phyloP scores from a whole-genome alignment of 2,888 invertebrate genomes.

The Cephus rjabovi region DNA sequence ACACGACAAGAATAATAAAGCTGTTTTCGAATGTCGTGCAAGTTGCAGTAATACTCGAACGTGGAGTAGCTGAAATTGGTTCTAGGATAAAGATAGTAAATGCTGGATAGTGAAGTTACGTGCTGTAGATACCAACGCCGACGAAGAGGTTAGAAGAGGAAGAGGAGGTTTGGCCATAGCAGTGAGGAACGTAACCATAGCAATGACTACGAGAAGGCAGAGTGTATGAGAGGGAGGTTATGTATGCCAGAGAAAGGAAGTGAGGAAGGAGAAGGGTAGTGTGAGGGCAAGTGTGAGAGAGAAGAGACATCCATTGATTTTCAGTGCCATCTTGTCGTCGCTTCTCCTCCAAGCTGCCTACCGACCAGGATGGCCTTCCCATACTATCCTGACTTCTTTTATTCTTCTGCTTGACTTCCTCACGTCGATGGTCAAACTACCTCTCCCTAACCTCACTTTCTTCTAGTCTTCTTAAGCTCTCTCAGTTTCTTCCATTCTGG shows the following conservation, averaged over 20 bases:
- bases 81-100: background rate
- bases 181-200: conserved; percentile 54
- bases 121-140: background rate
- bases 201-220: conserved; percentile 52
- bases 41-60: background rate
- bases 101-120: background rate
- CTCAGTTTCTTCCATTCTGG: background rate
- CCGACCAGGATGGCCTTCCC: conserved; percentile 21
- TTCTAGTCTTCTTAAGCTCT: background rate
- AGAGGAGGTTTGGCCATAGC: conserved; percentile 20
- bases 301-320: conserved; percentile 61
- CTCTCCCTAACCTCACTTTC: background rate
- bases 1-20: background rate
- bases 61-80: background rate
- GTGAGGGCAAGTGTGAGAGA: conserved; percentile 23
- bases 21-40: background rate
- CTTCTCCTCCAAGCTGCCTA: conserved; percentile 43
- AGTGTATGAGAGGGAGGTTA: conserved; percentile 15
- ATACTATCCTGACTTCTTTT: background rate
- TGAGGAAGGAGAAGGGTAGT: conserved; percentile 19
- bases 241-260: conserved; percentile 10
- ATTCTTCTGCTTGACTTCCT: background rate
- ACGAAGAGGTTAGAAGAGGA: conserved; percentile 20
- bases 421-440: background rate
- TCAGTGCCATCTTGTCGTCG: conserved; percentile 65